phyloP scores from a whole-genome alignment of 2,888 invertebrate species.

The Lasius fuliginosus region DNA sequence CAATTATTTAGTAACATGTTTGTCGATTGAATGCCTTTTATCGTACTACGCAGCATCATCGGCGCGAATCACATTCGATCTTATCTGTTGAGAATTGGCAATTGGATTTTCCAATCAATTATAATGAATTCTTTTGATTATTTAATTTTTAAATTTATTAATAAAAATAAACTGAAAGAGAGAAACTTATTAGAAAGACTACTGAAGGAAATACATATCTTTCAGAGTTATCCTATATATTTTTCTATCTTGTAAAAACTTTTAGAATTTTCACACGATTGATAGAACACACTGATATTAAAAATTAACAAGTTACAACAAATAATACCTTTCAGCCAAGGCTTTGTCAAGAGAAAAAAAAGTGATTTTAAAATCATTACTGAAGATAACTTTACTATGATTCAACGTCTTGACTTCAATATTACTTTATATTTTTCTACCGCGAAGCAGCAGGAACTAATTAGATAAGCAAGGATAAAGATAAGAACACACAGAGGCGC shows the following conservation, averaged over 20 bases:
- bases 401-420: neutral
- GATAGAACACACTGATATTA: neutral
- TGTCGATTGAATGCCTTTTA: conserved; percentile 40
- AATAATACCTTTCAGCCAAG: neutral
- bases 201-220: neutral
- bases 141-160: neutral
- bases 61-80: conserved; percentile 30
- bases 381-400: neutral
- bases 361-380: neutral
- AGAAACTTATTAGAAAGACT: neutral
- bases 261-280: neutral
- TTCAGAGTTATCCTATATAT: neutral
- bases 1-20: conserved; percentile 22
- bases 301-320: neutral
- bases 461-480: neutral
- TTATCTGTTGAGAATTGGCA: conserved; percentile 51
- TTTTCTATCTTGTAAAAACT: neutral
- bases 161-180: neutral
- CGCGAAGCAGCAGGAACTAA: neutral
- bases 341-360: neutral
- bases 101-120: neutral
- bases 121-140: neutral
- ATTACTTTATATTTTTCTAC: neutral
- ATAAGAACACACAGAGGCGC: neutral
- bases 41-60: conserved; percentile 17